phyloP scores from a whole-genome alignment of 2,888 invertebrate genomes.

The Seira ritae region DNA sequence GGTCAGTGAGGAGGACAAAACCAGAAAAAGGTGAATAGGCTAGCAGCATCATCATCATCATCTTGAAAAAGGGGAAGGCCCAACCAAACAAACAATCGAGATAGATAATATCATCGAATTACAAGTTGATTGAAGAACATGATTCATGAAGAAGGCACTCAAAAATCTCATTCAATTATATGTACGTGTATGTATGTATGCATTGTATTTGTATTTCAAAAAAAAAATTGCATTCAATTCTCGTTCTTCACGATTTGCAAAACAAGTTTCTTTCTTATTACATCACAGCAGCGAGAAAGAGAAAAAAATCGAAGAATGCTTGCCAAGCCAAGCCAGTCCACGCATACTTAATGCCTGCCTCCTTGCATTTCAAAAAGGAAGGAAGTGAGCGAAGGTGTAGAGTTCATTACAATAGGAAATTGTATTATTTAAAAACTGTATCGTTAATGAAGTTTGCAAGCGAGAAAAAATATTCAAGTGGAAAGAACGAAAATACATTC shows the following conservation, averaged over 20 bases:
- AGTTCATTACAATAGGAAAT: not conserved
- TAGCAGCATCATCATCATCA: not conserved
- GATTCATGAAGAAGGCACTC: constrained; percentile 1
- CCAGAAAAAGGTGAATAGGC: constrained; percentile 39
- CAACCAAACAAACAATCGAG: not conserved
- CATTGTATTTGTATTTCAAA: no score
- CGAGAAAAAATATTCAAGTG: no score
- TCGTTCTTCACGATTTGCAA: constrained; percentile 34
- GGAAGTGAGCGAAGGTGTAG: not conserved
- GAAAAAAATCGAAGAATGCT: not conserved
- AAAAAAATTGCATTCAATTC: constrained; percentile 8
- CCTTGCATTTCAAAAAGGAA: constrained; percentile 11
- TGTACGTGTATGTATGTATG: not conserved
- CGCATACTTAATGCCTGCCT: not conserved
- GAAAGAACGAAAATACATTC: no score
- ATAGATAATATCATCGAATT: constrained; percentile 1
- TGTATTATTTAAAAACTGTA: no score
- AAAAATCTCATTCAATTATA: not conserved
- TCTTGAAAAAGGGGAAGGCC: constrained; percentile 8
- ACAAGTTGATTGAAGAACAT: constrained; percentile 24
- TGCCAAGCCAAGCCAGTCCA: not conserved
- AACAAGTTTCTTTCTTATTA: constrained; percentile 47
- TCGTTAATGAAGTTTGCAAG: no score
- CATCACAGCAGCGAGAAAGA: constrained; percentile 25
- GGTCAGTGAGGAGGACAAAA: constrained; percentile 21